Base-by-base conservation (phyloP, 30 jellyfish, hydroid and myxozoan species). In the Turritopsis rubra region DNA sequence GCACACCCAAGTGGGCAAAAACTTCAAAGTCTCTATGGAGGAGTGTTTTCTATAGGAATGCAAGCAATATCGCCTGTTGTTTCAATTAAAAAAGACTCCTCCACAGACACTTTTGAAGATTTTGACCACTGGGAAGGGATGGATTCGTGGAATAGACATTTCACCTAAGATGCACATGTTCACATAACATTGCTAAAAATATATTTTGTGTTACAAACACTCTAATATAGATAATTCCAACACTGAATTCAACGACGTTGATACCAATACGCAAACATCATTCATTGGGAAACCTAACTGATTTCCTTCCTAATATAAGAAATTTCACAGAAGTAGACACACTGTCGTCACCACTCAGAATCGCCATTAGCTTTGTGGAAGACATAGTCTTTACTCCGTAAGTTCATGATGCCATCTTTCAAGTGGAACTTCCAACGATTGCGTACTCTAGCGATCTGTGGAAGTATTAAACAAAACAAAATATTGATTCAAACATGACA, bases 301-400 rank as follows among this genome's bases (percentile, higher is more conserved):
- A 41, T 41, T 41, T 41, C 60, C 60, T 41, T 41, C n/a, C n/a
- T n/a, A n/a, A n/a, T n/a, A n/a, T 3, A 41, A 41, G 60, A 41
- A 41, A 13, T 41, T 13, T 41, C 60, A n/a, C 60, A 13, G 13
- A 5, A 41, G 60, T 13, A 13, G 9, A 41, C 60, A 41, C 60
- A 13, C 13, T 19, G 31, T 22, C 85, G 28, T 74, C 88, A 94
- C 99, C 99, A 94, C 76, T 94, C 99, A 0, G 99, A 89, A 72
- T 94, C 99, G 25, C 99, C 99, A 72, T 83, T 89, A 21, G 99
- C 99, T 75, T 94, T 94, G 78, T 94, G 99, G 84, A 94, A 94
- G 7, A 94, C 99, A 81, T 66, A 94, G 80, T 94, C 99, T 73
- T 89, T 94, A 1, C 89, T 54, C 53, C 68, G 83, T 79, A 94